Percentiles rank a stretch among this genome's conserved stretches.
These are phyloP conservation scores for Pseudomyrmex concolor DNA, from an alignment of 1,140 invertebrate species.

Conservation along the genomic window DNA sequence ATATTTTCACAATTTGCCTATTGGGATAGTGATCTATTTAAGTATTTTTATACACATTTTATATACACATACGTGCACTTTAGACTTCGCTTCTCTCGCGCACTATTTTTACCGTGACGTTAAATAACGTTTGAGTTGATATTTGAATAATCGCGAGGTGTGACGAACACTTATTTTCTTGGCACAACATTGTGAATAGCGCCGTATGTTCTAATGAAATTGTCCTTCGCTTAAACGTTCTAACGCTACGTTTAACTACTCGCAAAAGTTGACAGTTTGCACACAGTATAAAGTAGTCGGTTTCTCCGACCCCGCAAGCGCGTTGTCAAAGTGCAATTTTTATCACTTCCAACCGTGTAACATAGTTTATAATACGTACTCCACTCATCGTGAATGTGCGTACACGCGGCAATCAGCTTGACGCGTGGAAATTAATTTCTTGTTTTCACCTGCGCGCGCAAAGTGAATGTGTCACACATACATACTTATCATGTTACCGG, in stretches of 20 bases:
- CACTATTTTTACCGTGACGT: not conserved
- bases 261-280: not conserved
- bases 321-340: not conserved
- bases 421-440: not conserved
- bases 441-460: not conserved
- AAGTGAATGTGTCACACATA: not conserved
- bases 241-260: constrained; percentile 48
- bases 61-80: too few relatives aligned
- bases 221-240: constrained; percentile 64
- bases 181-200: not conserved
- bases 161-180: not conserved
- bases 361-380: too few relatives aligned
- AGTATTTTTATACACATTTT: not conserved
- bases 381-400: not conserved
- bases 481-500: not conserved
- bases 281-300: not conserved
- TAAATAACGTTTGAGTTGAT: not conserved
- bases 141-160: constrained; percentile 11
- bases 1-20: too few relatives aligned
- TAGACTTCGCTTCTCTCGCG: not conserved
- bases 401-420: not conserved
- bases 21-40: too few relatives aligned
- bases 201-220: constrained; percentile 58
- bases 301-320: not conserved
- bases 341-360: not conserved